A percentile compares a stretch with the other conserved stretches of the same genome.
These are phyloP conservation scores for Drosophila setifemur DNA, from an alignment of 1,140 invertebrate species.

Conservation along the genomic window DNA sequence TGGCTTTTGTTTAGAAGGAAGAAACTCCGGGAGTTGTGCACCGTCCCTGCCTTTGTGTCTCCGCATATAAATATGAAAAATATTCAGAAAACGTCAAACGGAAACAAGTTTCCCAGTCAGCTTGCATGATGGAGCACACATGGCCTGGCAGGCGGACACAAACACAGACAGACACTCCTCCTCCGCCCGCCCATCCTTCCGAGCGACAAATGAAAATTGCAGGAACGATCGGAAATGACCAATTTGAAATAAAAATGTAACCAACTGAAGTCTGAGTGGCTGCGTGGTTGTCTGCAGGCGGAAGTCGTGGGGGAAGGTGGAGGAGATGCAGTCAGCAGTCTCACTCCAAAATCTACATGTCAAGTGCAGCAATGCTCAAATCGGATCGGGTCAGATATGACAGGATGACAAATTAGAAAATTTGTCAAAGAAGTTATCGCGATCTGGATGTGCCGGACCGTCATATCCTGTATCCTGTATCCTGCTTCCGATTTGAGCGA, in stretches of 20 bases:
- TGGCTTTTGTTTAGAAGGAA: slow-evolving; percentile 67
- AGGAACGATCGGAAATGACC: slow-evolving; percentile 77
- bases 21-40: slow-evolving; percentile 4
- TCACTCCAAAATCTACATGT: slow-evolving; percentile 57
- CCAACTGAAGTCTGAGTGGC: slow-evolving; percentile 16
- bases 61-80: slow-evolving; percentile 48
- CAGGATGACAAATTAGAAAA: slow-evolving; percentile 50
- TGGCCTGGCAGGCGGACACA: slow-evolving; percentile 17
- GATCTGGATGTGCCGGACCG: slow-evolving; percentile 4
- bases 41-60: not conserved
- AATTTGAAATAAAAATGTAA: slow-evolving; percentile 74
- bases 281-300: slow-evolving; percentile 21
- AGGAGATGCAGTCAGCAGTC: no score
- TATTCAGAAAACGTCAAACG: slow-evolving; percentile 61
- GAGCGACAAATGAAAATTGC: slow-evolving; percentile 74
- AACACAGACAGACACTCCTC: slow-evolving; percentile 9
- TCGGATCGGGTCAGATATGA: slow-evolving; percentile 35
- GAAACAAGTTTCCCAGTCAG: slow-evolving; percentile 63
- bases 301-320: no score
- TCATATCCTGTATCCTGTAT: not conserved
- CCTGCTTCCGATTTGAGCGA: not conserved
- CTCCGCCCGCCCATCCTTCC: slow-evolving; percentile 55
- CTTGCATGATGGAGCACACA: slow-evolving; percentile 70
- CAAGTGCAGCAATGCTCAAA: slow-evolving; percentile 41
- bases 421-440: slow-evolving; percentile 37